phyloP scores from a whole-genome alignment of 2,797 vertebrate genomes.

The Hypotaenidia okinawae region DNA sequence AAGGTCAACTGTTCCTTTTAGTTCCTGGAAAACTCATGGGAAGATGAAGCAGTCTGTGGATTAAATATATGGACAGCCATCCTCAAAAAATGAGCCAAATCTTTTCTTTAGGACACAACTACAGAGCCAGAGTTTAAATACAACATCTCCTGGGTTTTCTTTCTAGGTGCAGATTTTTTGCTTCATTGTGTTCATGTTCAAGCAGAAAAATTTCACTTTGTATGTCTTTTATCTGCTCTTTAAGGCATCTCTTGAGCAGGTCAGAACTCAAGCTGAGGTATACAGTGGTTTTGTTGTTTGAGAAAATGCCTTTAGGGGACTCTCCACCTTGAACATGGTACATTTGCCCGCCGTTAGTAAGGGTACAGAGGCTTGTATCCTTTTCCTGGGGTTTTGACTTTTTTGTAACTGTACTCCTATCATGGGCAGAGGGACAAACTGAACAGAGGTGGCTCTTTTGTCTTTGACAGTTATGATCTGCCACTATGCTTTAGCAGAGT shows the following conservation, averaged over 20 bases:
- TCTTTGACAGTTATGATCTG: not conserved
- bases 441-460: not conserved
- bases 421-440: not conserved
- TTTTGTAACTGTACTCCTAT: not conserved
- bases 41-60: not conserved
- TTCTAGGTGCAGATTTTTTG: not conserved
- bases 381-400: not conserved
- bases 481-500: not conserved
- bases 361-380: not conserved
- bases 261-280: not conserved
- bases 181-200: not conserved
- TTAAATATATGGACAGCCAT: rapidly evolving
- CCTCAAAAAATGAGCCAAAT: not conserved
- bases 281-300: not conserved
- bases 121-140: not conserved
- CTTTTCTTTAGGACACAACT: not conserved
- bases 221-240: not conserved
- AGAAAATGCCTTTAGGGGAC: not conserved
- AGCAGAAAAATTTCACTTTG: not conserved
- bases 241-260: not conserved
- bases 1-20: not conserved
- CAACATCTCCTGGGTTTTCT: not conserved
- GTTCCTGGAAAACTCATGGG: not conserved
- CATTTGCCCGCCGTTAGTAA: not conserved
- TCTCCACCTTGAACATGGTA: not conserved